Evolutionary conservation across 1,140 invertebrate species (phyloP).

Genomic region (Aphidius ervi): DNA sequence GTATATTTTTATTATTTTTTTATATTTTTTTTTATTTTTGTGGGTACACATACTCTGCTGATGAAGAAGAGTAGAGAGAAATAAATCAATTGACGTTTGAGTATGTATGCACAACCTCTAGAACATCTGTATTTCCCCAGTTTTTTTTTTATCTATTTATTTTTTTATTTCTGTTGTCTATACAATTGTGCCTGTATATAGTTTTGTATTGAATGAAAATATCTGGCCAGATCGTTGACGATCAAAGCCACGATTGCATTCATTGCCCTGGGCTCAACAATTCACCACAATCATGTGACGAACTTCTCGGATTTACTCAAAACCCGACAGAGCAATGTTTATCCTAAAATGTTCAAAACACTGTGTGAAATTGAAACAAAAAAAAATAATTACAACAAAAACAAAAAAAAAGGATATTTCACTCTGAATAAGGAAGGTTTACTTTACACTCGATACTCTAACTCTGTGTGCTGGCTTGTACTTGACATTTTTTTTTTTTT

Average conservation of each 20-base stretch:
- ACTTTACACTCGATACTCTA: conserved; percentile 26
- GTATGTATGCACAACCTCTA: conserved; percentile 3
- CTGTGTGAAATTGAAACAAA: background rate
- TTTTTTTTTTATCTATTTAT: background rate
- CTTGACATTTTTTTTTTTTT: too few relatives aligned
- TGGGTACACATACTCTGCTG: too few relatives aligned
- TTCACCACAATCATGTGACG: background rate
- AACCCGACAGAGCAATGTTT: conserved; percentile 2
- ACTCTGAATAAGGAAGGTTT: conserved; percentile 31
- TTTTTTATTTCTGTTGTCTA: conserved; percentile 1
- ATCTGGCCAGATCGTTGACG: too few relatives aligned
- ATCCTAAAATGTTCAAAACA: background rate
- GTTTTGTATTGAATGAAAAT: too few relatives aligned
- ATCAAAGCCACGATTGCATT: too few relatives aligned
- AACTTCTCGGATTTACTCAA: too few relatives aligned
- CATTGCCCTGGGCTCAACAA: background rate
- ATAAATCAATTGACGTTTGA: conserved; percentile 7
- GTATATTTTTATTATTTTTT: too few relatives aligned
- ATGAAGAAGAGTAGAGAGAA: background rate
- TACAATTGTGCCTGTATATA: background rate
- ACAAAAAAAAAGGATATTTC: background rate
- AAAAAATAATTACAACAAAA: background rate
- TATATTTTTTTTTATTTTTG: too few relatives aligned
- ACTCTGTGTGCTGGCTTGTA: too few relatives aligned
- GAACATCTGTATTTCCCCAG: background rate